Evolutionary conservation across 2,113 vertebrate genomes (phyloP).

Genomic region (Phocoena sinus): DNA sequence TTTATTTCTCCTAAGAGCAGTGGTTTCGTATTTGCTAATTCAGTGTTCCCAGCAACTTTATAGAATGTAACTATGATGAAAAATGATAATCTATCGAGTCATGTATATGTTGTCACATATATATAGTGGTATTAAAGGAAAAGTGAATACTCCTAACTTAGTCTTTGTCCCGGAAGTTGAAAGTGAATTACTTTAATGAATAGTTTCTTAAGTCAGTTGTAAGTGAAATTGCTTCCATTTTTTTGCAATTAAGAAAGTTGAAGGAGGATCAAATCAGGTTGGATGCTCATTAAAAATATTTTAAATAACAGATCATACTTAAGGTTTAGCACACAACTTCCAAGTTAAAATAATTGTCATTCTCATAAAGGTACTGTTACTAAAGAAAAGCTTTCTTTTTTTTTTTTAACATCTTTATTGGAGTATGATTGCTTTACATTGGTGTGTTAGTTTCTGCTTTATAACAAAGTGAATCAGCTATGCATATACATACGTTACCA

Average conservation of each 20-base stretch:
- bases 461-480: too few relatives aligned
- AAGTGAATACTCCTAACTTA: background rate
- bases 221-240: background rate
- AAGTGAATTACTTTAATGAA: background rate
- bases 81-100: background rate
- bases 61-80: background rate
- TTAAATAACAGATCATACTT: background rate
- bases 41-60: background rate
- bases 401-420: too few relatives aligned
- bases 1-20: background rate
- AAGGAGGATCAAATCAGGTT: background rate
- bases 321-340: background rate
- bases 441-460: too few relatives aligned
- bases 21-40: background rate
- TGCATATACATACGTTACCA: too few relatives aligned
- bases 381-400: background rate
- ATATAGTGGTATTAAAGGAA: background rate
- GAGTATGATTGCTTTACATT: too few relatives aligned
- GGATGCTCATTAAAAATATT: background rate
- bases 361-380: background rate
- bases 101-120: background rate
- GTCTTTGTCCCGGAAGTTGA: background rate
- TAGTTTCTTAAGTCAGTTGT: background rate
- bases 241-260: background rate
- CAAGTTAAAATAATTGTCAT: background rate